Base-by-base conservation (phyloP, 2,113 vertebrate genomes). In the Thomomys bottae region DNA sequence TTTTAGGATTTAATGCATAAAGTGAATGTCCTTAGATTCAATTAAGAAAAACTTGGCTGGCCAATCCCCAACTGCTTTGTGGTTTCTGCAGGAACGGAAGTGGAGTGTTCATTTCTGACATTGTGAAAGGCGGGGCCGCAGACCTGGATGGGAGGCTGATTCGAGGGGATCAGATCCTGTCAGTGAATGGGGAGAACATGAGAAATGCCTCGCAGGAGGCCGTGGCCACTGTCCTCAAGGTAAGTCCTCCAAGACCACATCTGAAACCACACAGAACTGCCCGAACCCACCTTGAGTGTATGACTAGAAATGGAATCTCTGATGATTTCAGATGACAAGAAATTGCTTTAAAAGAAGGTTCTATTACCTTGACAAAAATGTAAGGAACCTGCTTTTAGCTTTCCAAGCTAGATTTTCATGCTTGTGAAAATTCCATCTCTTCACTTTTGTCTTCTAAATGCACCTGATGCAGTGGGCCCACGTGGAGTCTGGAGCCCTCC, bases 111-210 rank as follows among this genome's bases (percentile, higher is more conserved):
- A 98, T 99, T 97, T 99, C 99, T 1, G 99, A 99, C 95, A 97
- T 99, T 95, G 99, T 99, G 97, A 98, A 98, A 98, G 99, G 99
- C 28, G 99, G 99, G 79, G 99, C 99, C 0, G 99, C 99, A 66
- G 99, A 99, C 95, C 97, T 99, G 79, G 99, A 99, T 68, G 98
- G 99, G n/a, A 98, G 99, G 87, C 97, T 99, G 96, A 99, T 99
- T 98, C 99, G 98, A 96, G 99, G 99, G 75, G 99, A 99, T 94
- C 99, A 99, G 97, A 99, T 99, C 96, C 96, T 99, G 96, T 98
- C 98, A 17, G 98, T 99, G 96, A 98, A 99, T 70, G 98, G 98
- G 45, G 99, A 99, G 81, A 98, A 99, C 96, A 97, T 99, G 86
- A 98, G 98, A 93, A 98, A 97, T 90, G 98, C 99, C 72, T 98